Evolutionary conservation across 2,888 invertebrate species (phyloP), one percentile per base, ranked within the genome.

Genomic region (Mystacides longicornis): DNA sequence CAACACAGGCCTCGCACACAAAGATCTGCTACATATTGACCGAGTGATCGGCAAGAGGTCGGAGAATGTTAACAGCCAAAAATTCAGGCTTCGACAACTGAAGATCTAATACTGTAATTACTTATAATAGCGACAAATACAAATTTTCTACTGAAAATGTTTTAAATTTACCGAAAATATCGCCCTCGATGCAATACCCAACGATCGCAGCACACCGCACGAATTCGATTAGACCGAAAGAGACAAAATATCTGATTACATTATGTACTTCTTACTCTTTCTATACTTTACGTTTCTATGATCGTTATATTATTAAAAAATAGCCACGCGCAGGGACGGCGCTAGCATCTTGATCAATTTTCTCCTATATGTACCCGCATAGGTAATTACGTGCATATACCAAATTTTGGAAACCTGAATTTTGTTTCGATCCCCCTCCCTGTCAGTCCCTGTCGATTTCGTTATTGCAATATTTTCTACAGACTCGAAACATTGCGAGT

Each of bases 1-100:
- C 70, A 70, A 67, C 67, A 68, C 69, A 69, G 65, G 59, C 68
- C 49, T 51, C 49, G 52, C 51, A 52, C 52, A 45, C 51, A 57
- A 50, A 51, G 57, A 54, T 50, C 49, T 54, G 54, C 54, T 57
- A 57, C 57, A 54, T 53, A 7, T 37, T 57, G 54, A 53, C 50
- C 46, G 48, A 53, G 46, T 50, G 50, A 52, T 37, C 47, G 50
- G 23, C 55, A 23, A 43, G 19, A 27, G 50, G 18, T 37, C 37
- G 16, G n/a, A 37, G 14, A 37, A 14, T n/a, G 14, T 37, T n/a
- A 3, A 14, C 37, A 37, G 14, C 4, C 3, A 3, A 37, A 7
- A 37, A 37, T 16, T 16, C 3, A 4, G 14, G 3, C 37, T 7
- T 7, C 14, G 16, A n/a, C 19, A 37, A 48, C 20, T n/a, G n/a